Conservation (phyloP, 2,797 vertebrate genomes). For the Ispidina lecontei region DNA sequence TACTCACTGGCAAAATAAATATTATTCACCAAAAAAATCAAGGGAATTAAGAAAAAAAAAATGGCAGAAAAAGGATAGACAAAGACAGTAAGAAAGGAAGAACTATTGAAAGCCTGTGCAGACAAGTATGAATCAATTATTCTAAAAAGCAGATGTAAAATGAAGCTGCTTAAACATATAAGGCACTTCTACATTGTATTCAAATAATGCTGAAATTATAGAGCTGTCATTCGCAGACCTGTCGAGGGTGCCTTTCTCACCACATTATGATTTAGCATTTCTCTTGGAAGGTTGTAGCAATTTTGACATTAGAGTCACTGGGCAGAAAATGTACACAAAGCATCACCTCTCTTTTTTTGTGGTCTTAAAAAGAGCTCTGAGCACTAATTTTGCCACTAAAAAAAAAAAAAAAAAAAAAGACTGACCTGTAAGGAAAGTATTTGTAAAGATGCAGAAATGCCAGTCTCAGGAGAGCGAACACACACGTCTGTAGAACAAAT, state of each 20-base stretch:
- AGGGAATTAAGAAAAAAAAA: not conserved
- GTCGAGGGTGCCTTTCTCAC: slow-evolving; percentile 60
- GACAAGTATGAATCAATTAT: slow-evolving; percentile 75
- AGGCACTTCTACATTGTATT: slow-evolving; percentile 73
- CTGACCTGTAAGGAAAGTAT: not conserved
- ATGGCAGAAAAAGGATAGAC: slow-evolving; percentile 25
- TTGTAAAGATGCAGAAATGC: not conserved
- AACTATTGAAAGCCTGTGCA: slow-evolving; percentile 66
- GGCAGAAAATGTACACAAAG: slow-evolving; percentile 52
- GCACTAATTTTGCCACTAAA: not conserved
- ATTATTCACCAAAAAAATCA: not conserved
- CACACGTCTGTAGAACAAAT: not conserved
- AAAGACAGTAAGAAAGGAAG: slow-evolving; percentile 63
- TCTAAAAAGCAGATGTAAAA: slow-evolving; percentile 73
- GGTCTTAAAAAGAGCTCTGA: slow-evolving; percentile 1
- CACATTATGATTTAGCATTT: slow-evolving; percentile 53
- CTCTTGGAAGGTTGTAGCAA: slow-evolving; percentile 46
- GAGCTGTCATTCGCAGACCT: slow-evolving; percentile 70
- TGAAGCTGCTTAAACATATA: slow-evolving; percentile 67
- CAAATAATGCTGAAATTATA: slow-evolving; percentile 77
- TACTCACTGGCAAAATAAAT: slow-evolving; percentile 6
- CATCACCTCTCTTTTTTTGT: not conserved
- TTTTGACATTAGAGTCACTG: slow-evolving; percentile 59
- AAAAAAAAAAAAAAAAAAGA: not conserved
- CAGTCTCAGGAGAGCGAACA: not conserved